Base-by-base conservation (phyloP, 2,888 invertebrate species). In the Sesia bembeciformis region DNA sequence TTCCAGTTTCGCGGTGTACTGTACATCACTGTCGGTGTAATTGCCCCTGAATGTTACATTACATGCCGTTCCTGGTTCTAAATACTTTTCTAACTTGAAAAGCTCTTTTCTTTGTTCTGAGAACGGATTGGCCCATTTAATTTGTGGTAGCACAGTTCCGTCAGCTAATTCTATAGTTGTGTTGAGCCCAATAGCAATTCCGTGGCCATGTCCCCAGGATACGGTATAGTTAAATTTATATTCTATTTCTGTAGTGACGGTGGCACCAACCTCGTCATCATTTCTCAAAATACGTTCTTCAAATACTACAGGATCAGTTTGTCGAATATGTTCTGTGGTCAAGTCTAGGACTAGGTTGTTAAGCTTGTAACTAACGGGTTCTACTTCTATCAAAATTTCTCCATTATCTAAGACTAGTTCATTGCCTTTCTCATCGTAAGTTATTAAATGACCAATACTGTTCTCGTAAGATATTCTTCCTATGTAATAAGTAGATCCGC, bases 181-280 rank as follows among this genome's bases (percentile, higher is more conserved):
- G 53, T 92, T 92, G 53, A 95, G 80, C 4, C 94, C 95, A 56
- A 92, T 94, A 51, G 93, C 91, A 78, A 93, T 93, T 58, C 92
- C 95, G 73, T 91, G 94, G 4, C 91, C 93, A 65, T 94, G 94
- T 8, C 96, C 96, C 96, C 96, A 96, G 71, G 94, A 94, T 58
- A 94, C 87, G 23, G 91, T 90, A 66, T 94, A 93, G 61, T 92
- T 92, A 65, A 92, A 94, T 40, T 91, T 91, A 74, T 94, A 96
- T 60, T 91, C 91, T 60, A 96, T 92, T 54, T 94, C 95, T 41
- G 94, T 92, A 59, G 94, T 95, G 51, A 94, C 93, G 5, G 91
- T 91, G 50, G 89, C 92, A 49, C 91, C 90, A 53, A 84, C 84
- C 1, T 89, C 89, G n/a, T 84, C 91, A 23, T 84, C 87, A 63